These are phyloP conservation scores for Centropus unirufus DNA, from an alignment of 2,113 vertebrate genomes.

Conservation along the genomic window DNA sequence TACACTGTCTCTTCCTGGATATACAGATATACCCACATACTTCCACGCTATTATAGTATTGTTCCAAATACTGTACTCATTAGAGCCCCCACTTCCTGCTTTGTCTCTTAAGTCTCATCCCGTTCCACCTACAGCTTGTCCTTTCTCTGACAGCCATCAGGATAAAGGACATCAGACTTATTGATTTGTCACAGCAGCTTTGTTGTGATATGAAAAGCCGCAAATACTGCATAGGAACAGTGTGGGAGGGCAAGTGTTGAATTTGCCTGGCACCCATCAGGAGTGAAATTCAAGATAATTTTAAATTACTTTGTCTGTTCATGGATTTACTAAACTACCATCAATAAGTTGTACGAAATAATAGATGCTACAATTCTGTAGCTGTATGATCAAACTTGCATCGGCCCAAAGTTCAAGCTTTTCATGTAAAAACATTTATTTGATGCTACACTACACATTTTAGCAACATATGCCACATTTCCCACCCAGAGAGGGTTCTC, in stretches of 20 bases:
- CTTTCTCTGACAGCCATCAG: background rate
- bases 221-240: background rate
- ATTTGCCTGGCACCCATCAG: background rate
- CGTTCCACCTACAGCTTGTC: background rate
- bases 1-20: background rate
- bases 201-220: background rate
- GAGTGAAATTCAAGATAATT: background rate
- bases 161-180: background rate
- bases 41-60: background rate
- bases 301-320: background rate
- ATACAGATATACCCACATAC: background rate
- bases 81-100: background rate
- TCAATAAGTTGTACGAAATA: background rate
- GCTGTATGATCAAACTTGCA: background rate
- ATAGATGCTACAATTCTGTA: background rate
- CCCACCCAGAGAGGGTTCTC: background rate
- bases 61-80: background rate
- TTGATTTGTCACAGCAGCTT: background rate
- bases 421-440: background rate
- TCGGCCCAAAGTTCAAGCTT: background rate
- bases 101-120: background rate
- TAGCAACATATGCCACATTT: background rate
- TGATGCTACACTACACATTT: background rate
- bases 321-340: background rate
- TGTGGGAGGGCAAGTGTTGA: fast-evolving